Percentiles rank a stretch among this genome's conserved stretches.
Evolutionary conservation across 2,797 vertebrate species (phyloP).

Genomic region (Phyllotis vaccarum): DNA sequence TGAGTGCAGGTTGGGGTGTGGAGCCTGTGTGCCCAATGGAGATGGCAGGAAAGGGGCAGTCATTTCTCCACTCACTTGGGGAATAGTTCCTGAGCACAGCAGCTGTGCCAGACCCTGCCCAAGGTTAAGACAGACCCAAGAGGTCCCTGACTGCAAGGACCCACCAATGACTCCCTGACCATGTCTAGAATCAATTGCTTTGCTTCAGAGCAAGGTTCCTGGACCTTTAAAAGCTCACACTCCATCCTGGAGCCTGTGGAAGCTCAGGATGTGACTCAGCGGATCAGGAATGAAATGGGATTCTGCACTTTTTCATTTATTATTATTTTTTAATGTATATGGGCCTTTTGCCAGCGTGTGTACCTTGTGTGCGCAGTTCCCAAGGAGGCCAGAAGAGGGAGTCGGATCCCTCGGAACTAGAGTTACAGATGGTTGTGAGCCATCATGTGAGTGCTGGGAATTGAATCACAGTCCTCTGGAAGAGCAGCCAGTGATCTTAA

Average conservation of each 20-base stretch:
- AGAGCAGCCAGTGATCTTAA: background rate
- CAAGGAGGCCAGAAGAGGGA: background rate
- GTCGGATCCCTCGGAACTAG: background rate
- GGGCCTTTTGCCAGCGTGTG: background rate
- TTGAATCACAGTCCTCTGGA: background rate
- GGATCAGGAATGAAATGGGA: background rate
- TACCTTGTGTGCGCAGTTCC: background rate
- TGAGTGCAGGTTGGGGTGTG: background rate
- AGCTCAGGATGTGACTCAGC: constrained; percentile 33
- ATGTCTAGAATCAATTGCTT: background rate
- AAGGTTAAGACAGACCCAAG: background rate
- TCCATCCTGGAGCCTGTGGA: background rate
- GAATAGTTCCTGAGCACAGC: background rate
- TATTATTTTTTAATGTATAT: background rate
- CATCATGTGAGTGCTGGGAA: background rate
- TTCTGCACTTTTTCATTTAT: background rate
- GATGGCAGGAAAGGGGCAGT: background rate
- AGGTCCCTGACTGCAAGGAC: background rate
- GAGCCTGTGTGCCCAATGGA: background rate
- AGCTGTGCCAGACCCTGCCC: background rate
- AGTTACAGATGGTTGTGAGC: background rate
- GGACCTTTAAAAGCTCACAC: background rate
- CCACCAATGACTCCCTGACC: background rate
- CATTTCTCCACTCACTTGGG: background rate
- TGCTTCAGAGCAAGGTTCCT: background rate